Evolutionary conservation across 2,797 vertebrate genomes (phyloP).

Genomic region (Tamandua tetradactyla): DNA sequence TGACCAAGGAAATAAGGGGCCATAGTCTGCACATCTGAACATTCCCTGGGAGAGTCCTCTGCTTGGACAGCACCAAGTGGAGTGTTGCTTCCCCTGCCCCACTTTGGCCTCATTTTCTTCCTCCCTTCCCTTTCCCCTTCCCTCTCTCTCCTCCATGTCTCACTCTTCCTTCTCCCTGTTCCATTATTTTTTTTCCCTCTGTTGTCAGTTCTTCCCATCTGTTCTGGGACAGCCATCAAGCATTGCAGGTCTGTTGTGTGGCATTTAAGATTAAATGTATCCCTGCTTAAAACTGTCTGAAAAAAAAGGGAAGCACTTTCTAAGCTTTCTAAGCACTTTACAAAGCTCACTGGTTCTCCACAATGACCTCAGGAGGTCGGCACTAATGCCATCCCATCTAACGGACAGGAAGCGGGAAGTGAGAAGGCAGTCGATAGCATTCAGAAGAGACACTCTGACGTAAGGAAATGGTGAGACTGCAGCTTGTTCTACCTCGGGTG

Average conservation of each 20-base stretch:
- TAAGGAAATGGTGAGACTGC: neutral
- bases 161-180: neutral
- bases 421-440: neutral
- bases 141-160: too few relatives aligned
- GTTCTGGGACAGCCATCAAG: neutral
- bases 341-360: neutral
- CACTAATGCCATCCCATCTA: accelerated
- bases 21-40: neutral
- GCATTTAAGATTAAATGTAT: too few relatives aligned
- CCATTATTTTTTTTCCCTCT: neutral
- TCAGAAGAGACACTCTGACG: neutral
- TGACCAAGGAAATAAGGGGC: neutral
- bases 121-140: neutral
- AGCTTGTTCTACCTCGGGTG: neutral
- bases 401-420: too few relatives aligned
- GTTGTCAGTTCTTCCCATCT: neutral
- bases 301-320: neutral
- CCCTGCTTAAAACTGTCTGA: neutral
- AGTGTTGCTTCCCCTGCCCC: neutral
- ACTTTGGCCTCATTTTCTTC: neutral
- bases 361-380: accelerated
- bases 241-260: neutral
- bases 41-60: neutral
- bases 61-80: accelerated
- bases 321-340: neutral